Conservation (phyloP, 2,113 vertebrate genomes). For the Antechinus stuartii region DNA sequence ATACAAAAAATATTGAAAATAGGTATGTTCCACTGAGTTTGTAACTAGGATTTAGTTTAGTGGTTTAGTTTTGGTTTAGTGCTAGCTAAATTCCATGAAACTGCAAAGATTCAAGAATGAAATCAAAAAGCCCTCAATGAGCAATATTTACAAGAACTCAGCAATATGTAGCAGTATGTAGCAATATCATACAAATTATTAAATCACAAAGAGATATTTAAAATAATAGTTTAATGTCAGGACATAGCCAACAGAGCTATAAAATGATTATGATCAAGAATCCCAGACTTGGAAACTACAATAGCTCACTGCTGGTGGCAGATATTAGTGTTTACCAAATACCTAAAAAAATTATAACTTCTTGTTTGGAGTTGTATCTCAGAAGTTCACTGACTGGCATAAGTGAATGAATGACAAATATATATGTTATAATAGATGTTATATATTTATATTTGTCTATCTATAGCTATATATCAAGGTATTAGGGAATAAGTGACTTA, state of each 20-base stretch:
- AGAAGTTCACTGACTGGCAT: neutral
- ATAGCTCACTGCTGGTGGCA: neutral
- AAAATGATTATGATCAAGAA: neutral
- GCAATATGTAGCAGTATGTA: neutral
- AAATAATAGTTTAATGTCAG: neutral
- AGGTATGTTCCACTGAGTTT: neutral
- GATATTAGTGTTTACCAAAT: neutral
- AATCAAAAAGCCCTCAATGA: neutral
- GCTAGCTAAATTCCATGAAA: neutral
- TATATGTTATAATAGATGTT: neutral
- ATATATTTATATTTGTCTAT: neutral
- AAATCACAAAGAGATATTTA: neutral
- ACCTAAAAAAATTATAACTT: neutral
- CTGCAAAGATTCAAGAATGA: neutral
- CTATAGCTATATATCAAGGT: no score
- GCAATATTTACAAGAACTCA: neutral
- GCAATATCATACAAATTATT: neutral
- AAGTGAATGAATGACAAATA: neutral
- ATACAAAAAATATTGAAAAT: neutral
- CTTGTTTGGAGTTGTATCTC: neutral
- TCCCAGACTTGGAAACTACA: neutral
- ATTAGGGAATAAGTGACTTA: no score
- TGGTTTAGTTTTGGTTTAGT: no score
- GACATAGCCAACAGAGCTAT: neutral
- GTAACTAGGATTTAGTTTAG: no score